Evolutionary conservation across 2,797 vertebrate species (phyloP), one percentile per base, ranked within the genome.

Genomic region (Coregonus ussuriensis): DNA sequence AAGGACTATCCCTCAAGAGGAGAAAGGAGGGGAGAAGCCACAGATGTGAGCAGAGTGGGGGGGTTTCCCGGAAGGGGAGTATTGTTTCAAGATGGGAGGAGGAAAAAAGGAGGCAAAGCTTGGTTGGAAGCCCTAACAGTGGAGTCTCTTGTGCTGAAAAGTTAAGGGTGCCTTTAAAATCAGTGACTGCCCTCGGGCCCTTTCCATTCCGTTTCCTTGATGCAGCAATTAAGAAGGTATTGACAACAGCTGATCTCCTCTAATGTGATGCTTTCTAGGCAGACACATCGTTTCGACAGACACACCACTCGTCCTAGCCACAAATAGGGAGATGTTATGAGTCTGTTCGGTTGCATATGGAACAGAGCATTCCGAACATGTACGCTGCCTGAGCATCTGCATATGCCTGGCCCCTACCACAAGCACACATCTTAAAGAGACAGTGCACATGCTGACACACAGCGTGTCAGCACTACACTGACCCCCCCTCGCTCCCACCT

Each of bases 131-230:
- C 54, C 81, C 83, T 83, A 83, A 83, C 85, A 85, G 71, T 71
- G 0, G 29, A 66, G 82, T 76, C 71, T 69, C 76, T 74, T 83
- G 86, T 79, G 82, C 85, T 82, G 85, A 79, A 83, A 56, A 69
- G 79, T 75, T 82, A 69, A 74, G 79, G 85, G 62, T 69, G 65
- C 77, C 80, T 62, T 54, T 84, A 85, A 85, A 75, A 16, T 71
- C 79, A 79, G 78, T 81, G 68, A 1, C 59, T 71, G 80, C 82
- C 82, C 80, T 25, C 31, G 85, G 85, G 77, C 79, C 73, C 83
- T 88, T 88, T 87, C 80, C 7, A 85, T 81, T 76, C 76, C 76
- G 77, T 87, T 89, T 85, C 87, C 86, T 85, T 74, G 84, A 89
- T 84, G 86, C 81, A 33, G 75, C 84, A 84, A 88, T 87, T 87